Conservation (phyloP, 1,140 invertebrate genomes). For the Ostrea edulis region DNA sequence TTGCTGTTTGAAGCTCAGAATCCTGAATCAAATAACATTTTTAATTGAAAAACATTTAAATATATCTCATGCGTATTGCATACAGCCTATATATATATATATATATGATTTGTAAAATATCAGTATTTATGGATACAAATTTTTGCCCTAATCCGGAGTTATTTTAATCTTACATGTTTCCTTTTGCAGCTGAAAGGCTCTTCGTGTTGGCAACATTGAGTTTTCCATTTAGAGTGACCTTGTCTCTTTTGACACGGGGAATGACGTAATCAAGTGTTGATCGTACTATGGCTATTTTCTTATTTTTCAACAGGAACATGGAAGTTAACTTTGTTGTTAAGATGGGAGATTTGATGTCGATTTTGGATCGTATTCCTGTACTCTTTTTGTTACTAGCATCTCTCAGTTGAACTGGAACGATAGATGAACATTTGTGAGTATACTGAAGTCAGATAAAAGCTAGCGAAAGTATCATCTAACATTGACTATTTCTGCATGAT, state of each 20-base stretch:
- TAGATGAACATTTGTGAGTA: too few species aligned
- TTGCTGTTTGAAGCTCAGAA: slow-evolving; percentile 43
- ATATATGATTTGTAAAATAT: too few species aligned
- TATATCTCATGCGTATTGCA: not conserved
- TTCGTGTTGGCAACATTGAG: slow-evolving; percentile 46
- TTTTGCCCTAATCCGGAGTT: too few species aligned
- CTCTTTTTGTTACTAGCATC: slow-evolving; percentile 48
- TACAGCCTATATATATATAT: not conserved
- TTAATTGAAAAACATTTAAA: not conserved
- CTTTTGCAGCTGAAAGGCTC: slow-evolving; percentile 41
- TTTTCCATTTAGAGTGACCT: slow-evolving; percentile 52
- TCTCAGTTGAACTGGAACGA: slow-evolving; percentile 45
- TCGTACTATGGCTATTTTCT: slow-evolving; percentile 14
- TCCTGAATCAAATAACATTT: slow-evolving; percentile 41
- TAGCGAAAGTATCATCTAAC: not conserved
- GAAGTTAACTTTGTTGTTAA: slow-evolving; percentile 50
- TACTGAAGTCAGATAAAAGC: not conserved
- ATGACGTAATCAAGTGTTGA: slow-evolving; percentile 50
- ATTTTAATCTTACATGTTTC: slow-evolving; percentile 43
- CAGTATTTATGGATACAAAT: too few species aligned
- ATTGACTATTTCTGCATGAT: not conserved
- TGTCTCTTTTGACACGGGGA: slow-evolving; percentile 51
- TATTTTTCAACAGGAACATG: slow-evolving; percentile 34
- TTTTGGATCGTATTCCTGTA: slow-evolving; percentile 39
- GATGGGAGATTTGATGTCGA: slow-evolving; percentile 50